These are phyloP conservation scores for Percopsis transmontana DNA, from an alignment of 2,113 vertebrate genomes.

Conservation along the genomic window DNA sequence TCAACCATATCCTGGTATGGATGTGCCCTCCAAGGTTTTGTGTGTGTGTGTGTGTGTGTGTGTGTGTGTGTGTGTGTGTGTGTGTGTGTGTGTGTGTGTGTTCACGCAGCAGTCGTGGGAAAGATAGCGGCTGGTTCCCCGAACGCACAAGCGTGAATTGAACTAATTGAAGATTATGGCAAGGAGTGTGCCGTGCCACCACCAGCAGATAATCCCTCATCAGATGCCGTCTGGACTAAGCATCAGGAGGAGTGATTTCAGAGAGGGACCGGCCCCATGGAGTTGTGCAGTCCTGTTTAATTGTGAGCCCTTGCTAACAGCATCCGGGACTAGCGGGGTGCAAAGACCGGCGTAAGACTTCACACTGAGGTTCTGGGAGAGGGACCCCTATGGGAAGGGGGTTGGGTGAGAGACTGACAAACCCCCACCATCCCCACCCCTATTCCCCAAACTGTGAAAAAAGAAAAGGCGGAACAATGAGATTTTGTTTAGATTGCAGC, in stretches of 20 bases:
- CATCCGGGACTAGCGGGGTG: slow-evolving; percentile 50
- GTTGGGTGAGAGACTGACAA: slow-evolving; percentile 43
- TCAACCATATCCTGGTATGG: not conserved
- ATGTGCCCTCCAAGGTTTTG: not conserved
- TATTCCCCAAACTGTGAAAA: slow-evolving; percentile 56
- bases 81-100: not conserved
- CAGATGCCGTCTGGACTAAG: slow-evolving; percentile 81
- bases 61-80: not conserved
- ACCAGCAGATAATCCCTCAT: slow-evolving; percentile 87
- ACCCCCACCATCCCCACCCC: slow-evolving; percentile 26
- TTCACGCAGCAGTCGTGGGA: slow-evolving; percentile 83
- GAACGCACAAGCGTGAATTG: slow-evolving; percentile 79
- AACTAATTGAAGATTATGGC: slow-evolving; percentile 87
- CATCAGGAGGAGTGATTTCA: slow-evolving; percentile 85
- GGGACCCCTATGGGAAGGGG: slow-evolving; percentile 31
- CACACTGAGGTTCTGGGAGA: slow-evolving; percentile 44
- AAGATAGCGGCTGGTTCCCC: slow-evolving; percentile 77
- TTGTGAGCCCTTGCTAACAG: slow-evolving; percentile 77
- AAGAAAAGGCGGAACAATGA: slow-evolving; percentile 69
- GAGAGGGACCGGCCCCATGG: slow-evolving; percentile 80
- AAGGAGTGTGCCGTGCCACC: slow-evolving; percentile 78
- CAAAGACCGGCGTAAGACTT: slow-evolving; percentile 39
- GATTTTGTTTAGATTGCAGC: slow-evolving; percentile 71
- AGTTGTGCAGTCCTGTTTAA: slow-evolving; percentile 81
- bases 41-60: not conserved